Evolutionary conservation across 2,888 invertebrate species (phyloP).

Genomic region (Trachelus stipa): DNA sequence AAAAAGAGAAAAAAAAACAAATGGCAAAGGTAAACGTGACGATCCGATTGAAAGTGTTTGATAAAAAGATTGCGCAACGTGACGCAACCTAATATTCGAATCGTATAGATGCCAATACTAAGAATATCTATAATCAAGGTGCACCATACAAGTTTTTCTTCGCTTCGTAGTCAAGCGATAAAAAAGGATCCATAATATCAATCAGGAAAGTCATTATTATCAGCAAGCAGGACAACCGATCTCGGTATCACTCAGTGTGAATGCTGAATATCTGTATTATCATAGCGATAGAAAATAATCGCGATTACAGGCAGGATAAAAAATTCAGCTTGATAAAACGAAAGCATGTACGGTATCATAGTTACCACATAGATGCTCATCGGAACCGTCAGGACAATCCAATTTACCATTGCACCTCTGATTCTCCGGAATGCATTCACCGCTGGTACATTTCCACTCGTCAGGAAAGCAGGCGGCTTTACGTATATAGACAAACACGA

Average conservation of each 20-base stretch:
- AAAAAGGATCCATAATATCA: not conserved
- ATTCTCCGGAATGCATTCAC: slow-evolving; percentile 71
- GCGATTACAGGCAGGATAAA: not conserved
- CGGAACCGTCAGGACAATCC: slow-evolving; percentile 68
- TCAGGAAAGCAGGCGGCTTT: slow-evolving; percentile 53
- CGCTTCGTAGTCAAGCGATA: too few relatives aligned
- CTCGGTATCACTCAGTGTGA: not conserved
- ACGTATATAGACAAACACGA: slow-evolving; percentile 43
- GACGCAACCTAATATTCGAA: not conserved
- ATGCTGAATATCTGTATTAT: too few relatives aligned
- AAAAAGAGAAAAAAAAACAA: not conserved
- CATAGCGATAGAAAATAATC: not conserved
- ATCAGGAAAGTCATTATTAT: not conserved
- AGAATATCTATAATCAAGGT: not conserved
- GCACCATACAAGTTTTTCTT: too few relatives aligned
- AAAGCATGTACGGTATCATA: slow-evolving; percentile 28
- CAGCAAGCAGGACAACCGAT: not conserved
- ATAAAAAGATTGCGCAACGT: not conserved
- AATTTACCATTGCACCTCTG: slow-evolving; percentile 71
- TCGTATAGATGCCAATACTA: not conserved
- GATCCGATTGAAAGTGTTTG: not conserved
- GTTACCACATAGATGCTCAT: slow-evolving; percentile 68
- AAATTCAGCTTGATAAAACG: slow-evolving; percentile 18
- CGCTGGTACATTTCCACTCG: slow-evolving; percentile 69
- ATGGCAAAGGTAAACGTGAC: not conserved